Evolutionary conservation across 2,888 invertebrate species (phyloP).

Genomic region (Cantharis rufa): DNA sequence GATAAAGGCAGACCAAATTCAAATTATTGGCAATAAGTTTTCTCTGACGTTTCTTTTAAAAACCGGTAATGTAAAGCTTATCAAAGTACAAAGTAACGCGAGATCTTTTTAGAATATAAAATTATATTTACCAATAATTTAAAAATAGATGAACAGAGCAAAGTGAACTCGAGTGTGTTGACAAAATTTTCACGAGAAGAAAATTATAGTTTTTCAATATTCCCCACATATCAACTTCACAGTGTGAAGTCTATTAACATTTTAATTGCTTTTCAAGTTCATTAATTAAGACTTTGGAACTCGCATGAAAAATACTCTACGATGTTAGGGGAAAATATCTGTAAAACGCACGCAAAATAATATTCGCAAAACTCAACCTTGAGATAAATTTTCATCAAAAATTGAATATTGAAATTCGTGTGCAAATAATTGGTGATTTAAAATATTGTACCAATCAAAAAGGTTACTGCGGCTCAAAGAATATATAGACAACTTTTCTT

Average conservation of each 20-base stretch:
- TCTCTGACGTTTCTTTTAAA: no score
- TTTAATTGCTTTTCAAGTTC: neutral
- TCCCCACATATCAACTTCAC: neutral
- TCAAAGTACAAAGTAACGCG: neutral
- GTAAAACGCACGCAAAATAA: neutral
- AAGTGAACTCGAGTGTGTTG: neutral
- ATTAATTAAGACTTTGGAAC: neutral
- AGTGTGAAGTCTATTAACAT: neutral
- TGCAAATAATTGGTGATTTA: neutral
- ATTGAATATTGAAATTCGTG: no score
- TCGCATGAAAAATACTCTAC: neutral
- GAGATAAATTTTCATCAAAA: neutral
- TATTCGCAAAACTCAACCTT: neutral
- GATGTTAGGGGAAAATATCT: neutral
- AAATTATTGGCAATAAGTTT: no score
- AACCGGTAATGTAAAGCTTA: no score
- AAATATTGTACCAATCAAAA: neutral
- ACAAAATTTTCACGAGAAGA: neutral
- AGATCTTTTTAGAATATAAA: neutral
- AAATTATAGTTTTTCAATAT: neutral
- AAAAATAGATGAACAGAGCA: neutral
- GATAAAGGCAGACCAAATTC: no score
- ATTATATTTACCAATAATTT: neutral
- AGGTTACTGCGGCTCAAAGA: no score
- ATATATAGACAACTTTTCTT: no score